Percentiles rank a stretch among this genome's conserved stretches.
Conservation (phyloP, 2,113 vertebrate genomes). For the Turdus rufiventris region DNA sequence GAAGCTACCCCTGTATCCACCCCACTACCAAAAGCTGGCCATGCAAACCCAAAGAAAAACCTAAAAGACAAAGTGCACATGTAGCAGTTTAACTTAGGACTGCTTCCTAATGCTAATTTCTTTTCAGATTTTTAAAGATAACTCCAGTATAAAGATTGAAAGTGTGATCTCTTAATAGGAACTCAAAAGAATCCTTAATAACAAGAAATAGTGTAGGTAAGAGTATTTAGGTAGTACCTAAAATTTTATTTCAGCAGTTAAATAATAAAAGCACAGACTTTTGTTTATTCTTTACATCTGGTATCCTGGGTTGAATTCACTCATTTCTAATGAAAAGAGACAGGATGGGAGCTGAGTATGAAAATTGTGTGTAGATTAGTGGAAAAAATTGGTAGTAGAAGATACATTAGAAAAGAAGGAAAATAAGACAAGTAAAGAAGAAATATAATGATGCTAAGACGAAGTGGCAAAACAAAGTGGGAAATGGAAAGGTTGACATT, state of each 20-base stretch:
- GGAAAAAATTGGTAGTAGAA: neutral
- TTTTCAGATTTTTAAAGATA: neutral
- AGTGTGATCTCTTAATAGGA: neutral
- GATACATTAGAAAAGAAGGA: neutral
- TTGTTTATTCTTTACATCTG: neutral
- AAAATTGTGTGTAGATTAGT: neutral
- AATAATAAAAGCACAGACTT: neutral
- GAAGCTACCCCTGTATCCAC: accelerated
- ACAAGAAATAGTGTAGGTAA: neutral
- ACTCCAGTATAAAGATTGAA: neutral
- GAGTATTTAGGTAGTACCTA: neutral
- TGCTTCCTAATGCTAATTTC: neutral
- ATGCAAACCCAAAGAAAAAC: accelerated
- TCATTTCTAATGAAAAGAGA: neutral
- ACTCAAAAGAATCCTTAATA: neutral
- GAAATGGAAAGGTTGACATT: neutral
- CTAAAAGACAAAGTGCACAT: neutral
- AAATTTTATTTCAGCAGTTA: neutral
- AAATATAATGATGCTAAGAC: neutral
- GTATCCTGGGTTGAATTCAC: neutral
- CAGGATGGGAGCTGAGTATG: neutral
- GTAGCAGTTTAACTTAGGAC: neutral
- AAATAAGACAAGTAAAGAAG: neutral
- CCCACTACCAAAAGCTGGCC: accelerated
- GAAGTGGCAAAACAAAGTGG: neutral